A percentile compares a stretch with the other conserved stretches of the same genome.
These are phyloP conservation scores for Henricia sp. DNA, from an alignment of 53 echinoderm and acorn worm species.

Conservation along the genomic window DNA sequence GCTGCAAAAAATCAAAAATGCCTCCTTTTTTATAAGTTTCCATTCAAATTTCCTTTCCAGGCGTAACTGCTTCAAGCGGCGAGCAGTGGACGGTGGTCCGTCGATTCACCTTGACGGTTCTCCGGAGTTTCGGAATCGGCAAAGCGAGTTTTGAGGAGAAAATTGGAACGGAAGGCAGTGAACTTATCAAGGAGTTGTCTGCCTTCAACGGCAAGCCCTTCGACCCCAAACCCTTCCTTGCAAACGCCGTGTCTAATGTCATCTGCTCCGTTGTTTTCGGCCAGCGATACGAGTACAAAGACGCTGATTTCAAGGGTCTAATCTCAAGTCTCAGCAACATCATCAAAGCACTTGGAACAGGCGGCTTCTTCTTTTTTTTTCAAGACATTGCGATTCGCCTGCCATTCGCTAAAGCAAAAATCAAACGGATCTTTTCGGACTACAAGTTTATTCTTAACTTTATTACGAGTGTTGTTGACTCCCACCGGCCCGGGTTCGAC, in stretches of 20 bases:
- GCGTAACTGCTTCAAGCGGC: background rate
- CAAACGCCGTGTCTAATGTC: conserved; percentile 44
- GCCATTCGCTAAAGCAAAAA: too few species aligned
- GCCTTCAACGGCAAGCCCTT: conserved; percentile 30
- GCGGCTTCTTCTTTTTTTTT: background rate
- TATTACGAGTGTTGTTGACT: background rate
- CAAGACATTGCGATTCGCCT: background rate
- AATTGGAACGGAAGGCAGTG: background rate
- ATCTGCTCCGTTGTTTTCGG: conserved; percentile 67
- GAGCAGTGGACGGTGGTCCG: background rate
- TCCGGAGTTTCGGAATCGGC: too few species aligned
- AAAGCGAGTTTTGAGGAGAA: too few species aligned
- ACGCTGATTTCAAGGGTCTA: conserved; percentile 21
- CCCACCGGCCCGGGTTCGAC: background rate
- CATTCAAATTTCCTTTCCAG: background rate
- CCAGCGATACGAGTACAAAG: conserved; percentile 55
- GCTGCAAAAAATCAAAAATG: too few species aligned
- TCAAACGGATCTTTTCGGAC: too few species aligned
- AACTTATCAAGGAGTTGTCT: background rate
- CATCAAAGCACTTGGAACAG: background rate
- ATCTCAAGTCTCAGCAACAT: background rate
- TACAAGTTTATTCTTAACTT: background rate
- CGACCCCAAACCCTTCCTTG: conserved; percentile 31
- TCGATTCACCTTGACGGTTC: background rate
- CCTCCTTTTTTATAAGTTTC: too few species aligned